Evolutionary conservation across 2,888 invertebrate species (phyloP).

Genomic region (Tubulanus polymorphus): DNA sequence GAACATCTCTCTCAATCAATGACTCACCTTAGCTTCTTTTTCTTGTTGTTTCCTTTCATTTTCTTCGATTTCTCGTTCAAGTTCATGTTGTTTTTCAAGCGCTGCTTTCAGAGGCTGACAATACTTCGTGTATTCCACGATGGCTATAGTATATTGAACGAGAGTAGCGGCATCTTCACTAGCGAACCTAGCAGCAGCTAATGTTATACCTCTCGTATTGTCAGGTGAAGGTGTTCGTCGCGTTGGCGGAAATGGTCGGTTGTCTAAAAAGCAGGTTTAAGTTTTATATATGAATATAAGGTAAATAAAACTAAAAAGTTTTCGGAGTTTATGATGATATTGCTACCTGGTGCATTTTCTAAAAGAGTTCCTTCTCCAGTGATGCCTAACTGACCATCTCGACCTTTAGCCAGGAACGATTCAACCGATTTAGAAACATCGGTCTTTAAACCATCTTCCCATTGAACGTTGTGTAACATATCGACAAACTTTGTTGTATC

Average conservation of each 20-base stretch:
- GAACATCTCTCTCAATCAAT: background rate
- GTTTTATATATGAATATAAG: slow-evolving; percentile 1
- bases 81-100: slow-evolving; percentile 42
- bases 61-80: slow-evolving; percentile 50
- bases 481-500: slow-evolving; percentile 52
- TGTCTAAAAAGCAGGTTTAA: slow-evolving; percentile 11
- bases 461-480: slow-evolving; percentile 52
- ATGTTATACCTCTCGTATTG: slow-evolving; percentile 39
- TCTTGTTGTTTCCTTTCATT: slow-evolving; percentile 45
- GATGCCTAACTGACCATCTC: slow-evolving; percentile 49
- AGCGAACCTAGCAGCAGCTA: slow-evolving; percentile 50
- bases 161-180: slow-evolving; percentile 52
- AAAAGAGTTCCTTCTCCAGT: slow-evolving; percentile 50
- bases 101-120: slow-evolving; percentile 44
- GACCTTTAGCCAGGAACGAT: slow-evolving; percentile 46
- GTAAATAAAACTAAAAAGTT: background rate
- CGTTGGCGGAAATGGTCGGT: slow-evolving; percentile 16
- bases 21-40: slow-evolving; percentile 39
- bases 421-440: slow-evolving; percentile 51
- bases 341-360: slow-evolving; percentile 49
- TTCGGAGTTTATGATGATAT: background rate
- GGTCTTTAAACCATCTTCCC: slow-evolving; percentile 50
- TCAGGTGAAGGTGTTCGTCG: slow-evolving; percentile 21
- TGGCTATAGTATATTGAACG: slow-evolving; percentile 53
- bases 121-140: slow-evolving; percentile 49